Conservation (phyloP, 2,888 invertebrate genomes). For the Allygus modestus region DNA sequence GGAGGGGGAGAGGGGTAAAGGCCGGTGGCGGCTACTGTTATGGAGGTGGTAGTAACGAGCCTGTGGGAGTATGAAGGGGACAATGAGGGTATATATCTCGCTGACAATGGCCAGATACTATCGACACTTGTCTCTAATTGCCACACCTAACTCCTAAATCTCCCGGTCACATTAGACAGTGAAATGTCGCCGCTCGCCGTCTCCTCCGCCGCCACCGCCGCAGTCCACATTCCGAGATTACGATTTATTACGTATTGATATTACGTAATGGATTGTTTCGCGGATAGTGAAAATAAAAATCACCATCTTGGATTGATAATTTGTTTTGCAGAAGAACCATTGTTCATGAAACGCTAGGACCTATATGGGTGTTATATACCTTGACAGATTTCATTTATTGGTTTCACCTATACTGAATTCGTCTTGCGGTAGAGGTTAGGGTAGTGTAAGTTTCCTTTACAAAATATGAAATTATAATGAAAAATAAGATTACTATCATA, state of each 20-base stretch:
- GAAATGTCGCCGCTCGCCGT: slow-evolving; percentile 19
- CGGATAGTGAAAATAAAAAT: too few relatives aligned
- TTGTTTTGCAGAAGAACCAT: too few relatives aligned
- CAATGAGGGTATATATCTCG: slow-evolving; percentile 56
- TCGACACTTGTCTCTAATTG: slow-evolving; percentile 60
- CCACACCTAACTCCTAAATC: slow-evolving; percentile 58
- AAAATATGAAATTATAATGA: too few relatives aligned
- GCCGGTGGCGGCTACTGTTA: slow-evolving; percentile 12
- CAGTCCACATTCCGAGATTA: not conserved
- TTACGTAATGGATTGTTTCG: not conserved
- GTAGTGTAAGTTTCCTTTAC: too few relatives aligned
- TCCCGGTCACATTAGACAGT: slow-evolving; percentile 40
- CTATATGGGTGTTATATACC: too few relatives aligned
- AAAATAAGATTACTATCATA: too few relatives aligned
- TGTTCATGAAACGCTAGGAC: too few relatives aligned
- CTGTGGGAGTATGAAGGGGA: slow-evolving; percentile 55
- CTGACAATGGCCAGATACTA: slow-evolving; percentile 53
- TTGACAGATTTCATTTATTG: too few relatives aligned
- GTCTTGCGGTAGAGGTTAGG: too few relatives aligned
- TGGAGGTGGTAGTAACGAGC: slow-evolving; percentile 39
- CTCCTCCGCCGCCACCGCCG: not conserved
- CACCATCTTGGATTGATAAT: too few relatives aligned
- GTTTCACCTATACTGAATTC: too few relatives aligned
- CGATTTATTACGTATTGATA: not conserved
- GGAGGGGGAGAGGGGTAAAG: not conserved